A percentile compares a stretch with the other conserved stretches of the same genome.
Conservation (phyloP, 2,797 vertebrate genomes). For the Paratrypauchen microcephalus region DNA sequence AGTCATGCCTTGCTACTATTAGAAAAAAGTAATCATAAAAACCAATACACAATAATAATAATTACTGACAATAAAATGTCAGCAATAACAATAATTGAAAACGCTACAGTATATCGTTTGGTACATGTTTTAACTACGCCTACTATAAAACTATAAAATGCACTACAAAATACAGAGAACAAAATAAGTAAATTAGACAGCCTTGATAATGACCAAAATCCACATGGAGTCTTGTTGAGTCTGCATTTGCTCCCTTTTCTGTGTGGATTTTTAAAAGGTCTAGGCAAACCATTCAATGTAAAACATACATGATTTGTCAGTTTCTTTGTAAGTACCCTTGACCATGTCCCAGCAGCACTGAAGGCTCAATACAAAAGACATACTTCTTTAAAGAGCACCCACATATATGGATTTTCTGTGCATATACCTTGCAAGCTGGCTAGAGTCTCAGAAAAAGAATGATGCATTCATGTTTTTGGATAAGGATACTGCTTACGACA, state of each 20-base stretch:
- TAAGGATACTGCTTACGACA: neutral
- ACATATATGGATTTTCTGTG: neutral
- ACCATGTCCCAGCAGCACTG: neutral
- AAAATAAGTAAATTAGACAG: too few relatives aligned
- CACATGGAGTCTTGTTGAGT: neutral
- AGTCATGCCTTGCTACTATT: too few relatives aligned
- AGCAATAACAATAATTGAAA: too few relatives aligned
- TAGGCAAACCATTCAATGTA: neutral
- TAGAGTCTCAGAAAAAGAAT: neutral
- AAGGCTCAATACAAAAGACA: neutral
- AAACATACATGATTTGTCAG: neutral
- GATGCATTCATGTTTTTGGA: neutral
- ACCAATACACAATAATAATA: too few relatives aligned
- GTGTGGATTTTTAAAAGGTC: neutral
- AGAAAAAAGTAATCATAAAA: too few relatives aligned
- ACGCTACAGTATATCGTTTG: neutral
- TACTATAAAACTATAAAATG: too few relatives aligned
- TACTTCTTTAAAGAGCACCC: neutral
- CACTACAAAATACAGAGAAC: neutral
- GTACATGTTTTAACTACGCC: neutral
- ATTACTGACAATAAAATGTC: too few relatives aligned
- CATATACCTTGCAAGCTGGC: neutral
- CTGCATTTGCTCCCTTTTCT: neutral
- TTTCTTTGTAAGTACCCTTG: neutral
- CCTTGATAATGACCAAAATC: neutral